Conservation (phyloP, 2,888 invertebrate species). For the Lucinisca nassula region DNA sequence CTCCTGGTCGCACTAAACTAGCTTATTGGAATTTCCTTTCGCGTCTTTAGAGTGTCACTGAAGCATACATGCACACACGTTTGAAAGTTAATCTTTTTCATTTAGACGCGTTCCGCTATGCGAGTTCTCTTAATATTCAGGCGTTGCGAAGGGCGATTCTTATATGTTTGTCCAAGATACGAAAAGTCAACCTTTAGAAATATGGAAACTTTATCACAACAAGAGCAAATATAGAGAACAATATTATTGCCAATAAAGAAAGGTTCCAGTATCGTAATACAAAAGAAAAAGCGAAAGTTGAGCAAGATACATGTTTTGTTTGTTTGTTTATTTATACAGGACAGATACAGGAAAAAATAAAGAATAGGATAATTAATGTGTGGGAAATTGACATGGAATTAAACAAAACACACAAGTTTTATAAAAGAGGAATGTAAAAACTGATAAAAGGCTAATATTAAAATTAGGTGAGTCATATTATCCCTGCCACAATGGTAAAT, state of each 20-base stretch:
- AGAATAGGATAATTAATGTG: neutral
- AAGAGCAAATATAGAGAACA: constrained; percentile 7
- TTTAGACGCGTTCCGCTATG: constrained; percentile 12
- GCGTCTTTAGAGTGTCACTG: neutral
- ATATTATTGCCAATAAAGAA: neutral
- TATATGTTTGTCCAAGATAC: constrained; percentile 25
- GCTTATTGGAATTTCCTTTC: neutral
- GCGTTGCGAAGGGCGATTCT: constrained; percentile 24
- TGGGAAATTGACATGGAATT: neutral
- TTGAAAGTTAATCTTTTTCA: neutral
- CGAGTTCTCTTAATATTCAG: neutral
- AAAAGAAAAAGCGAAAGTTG: neutral
- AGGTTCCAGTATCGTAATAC: neutral
- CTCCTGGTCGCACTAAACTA: neutral
- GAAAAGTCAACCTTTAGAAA: constrained; percentile 11
- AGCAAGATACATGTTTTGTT: constrained; percentile 5
- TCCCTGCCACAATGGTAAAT: too few species aligned
- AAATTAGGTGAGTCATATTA: too few species aligned
- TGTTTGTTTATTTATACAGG: neutral
- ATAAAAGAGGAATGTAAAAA: too few species aligned
- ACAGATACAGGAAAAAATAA: neutral
- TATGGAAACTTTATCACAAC: constrained; percentile 12
- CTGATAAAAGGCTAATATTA: too few species aligned
- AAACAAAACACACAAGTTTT: neutral
- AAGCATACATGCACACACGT: neutral